A percentile compares a stretch with the other conserved stretches of the same genome.
Evolutionary conservation across 2,113 vertebrate species (phyloP).

Genomic region (Nettapus auritus): DNA sequence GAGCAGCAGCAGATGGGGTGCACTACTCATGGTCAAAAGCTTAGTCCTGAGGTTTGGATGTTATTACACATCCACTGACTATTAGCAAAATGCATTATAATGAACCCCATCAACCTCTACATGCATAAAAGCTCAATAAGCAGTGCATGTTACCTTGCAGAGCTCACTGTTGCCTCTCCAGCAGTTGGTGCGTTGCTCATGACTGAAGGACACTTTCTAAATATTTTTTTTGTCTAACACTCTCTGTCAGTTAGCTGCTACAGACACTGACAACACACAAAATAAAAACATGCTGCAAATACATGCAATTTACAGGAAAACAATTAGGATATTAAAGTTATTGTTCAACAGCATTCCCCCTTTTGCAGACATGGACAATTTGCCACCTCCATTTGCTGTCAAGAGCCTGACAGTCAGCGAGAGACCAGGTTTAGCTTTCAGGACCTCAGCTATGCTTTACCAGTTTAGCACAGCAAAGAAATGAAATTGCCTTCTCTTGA

Average conservation of each 20-base stretch:
- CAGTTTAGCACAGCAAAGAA: background rate
- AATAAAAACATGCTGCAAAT: background rate
- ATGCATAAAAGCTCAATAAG: background rate
- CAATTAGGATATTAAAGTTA: background rate
- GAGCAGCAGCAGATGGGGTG: background rate
- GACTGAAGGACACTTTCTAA: background rate
- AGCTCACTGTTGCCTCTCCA: background rate
- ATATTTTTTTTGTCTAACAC: background rate
- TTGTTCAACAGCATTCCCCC: background rate
- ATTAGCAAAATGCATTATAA: background rate
- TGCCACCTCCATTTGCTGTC: background rate
- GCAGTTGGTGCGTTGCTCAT: background rate
- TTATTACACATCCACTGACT: rapidly evolving
- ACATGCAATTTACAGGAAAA: background rate
- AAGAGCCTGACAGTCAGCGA: background rate
- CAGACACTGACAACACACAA: background rate
- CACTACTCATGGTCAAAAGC: rapidly evolving
- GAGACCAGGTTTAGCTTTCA: background rate
- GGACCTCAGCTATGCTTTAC: background rate
- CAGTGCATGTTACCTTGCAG: background rate
- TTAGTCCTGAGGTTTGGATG: background rate
- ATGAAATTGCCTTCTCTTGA: background rate
- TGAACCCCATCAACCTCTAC: no score
- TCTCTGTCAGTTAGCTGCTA: background rate
- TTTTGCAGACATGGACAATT: background rate